phyloP scores from a whole-genome alignment of 1,140 invertebrate species.

The Eueides isabella region DNA sequence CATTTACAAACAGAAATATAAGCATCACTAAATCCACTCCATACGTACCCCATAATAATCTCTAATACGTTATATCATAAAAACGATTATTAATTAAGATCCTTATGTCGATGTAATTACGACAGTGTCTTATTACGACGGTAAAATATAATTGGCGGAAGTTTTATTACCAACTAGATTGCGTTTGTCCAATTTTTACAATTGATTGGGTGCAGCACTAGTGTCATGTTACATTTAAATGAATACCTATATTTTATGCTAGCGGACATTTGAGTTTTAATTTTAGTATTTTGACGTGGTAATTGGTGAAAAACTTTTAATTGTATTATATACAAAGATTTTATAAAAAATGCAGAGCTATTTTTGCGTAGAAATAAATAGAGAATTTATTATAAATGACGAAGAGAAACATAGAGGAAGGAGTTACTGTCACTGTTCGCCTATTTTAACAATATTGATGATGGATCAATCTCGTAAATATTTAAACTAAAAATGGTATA shows the following conservation, averaged over 20 bases:
- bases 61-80: not conserved
- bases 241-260: too few species aligned
- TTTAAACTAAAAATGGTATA: too few species aligned
- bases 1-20: not conserved
- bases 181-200: not conserved
- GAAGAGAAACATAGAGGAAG: too few species aligned
- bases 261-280: not conserved
- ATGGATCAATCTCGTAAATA: too few species aligned
- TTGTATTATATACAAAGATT: too few species aligned
- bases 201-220: not conserved
- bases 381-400: too few species aligned
- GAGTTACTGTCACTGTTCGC: too few species aligned
- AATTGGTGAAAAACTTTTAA: too few species aligned
- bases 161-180: not conserved
- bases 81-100: not conserved
- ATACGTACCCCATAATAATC: not conserved
- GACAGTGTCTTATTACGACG: not conserved
- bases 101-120: not conserved
- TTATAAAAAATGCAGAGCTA: too few species aligned
- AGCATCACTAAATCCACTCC: not conserved
- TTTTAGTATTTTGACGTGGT: not conserved
- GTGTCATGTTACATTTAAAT: too few species aligned
- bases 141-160: not conserved
- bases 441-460: too few species aligned
- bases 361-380: too few species aligned